A percentile compares a stretch with the other conserved stretches of the same genome.
These are phyloP conservation scores for Apodemus agrarius DNA, from an alignment of 2,797 vertebrate genomes.

Conservation along the genomic window DNA sequence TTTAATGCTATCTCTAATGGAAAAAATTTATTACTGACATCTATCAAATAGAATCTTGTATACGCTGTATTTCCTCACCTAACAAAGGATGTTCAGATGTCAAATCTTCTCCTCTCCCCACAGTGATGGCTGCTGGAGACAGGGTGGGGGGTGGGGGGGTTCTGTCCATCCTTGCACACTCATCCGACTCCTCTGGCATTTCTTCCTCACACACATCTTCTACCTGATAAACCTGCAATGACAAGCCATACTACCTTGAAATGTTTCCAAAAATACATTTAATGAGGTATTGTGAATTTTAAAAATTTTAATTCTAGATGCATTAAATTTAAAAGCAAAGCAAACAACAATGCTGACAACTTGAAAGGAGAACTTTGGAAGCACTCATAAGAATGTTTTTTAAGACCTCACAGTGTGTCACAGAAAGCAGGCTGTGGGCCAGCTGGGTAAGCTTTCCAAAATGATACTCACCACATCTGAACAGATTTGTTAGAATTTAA, in stretches of 20 bases:
- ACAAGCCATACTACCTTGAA: slow-evolving; percentile 83
- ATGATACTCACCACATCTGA: slow-evolving; percentile 1
- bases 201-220: slow-evolving; percentile 90
- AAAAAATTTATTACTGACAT: slow-evolving; percentile 9
- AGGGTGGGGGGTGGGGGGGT: slow-evolving; percentile 86
- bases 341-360: slow-evolving; percentile 45
- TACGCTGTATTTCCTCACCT: slow-evolving; percentile 83
- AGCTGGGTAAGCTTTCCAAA: slow-evolving; percentile 45
- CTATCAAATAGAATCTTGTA: background rate
- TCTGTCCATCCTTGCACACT: slow-evolving; percentile 86
- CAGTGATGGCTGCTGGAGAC: slow-evolving; percentile 87
- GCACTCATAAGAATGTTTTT: background rate
- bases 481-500: slow-evolving; percentile 49
- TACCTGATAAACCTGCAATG: slow-evolving; percentile 89
- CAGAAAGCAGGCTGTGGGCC: background rate
- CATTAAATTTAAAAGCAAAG: slow-evolving; percentile 56
- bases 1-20: slow-evolving; percentile 2
- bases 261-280: slow-evolving; percentile 77
- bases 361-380: slow-evolving; percentile 59
- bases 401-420: slow-evolving; percentile 22
- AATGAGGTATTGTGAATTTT: slow-evolving; percentile 13
- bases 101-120: slow-evolving; percentile 87
- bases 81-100: slow-evolving; percentile 87
- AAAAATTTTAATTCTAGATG: slow-evolving; percentile 41
- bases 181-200: slow-evolving; percentile 87